Base-by-base conservation (phyloP, 2,888 invertebrate genomes). In the Melanchra persicariae region DNA sequence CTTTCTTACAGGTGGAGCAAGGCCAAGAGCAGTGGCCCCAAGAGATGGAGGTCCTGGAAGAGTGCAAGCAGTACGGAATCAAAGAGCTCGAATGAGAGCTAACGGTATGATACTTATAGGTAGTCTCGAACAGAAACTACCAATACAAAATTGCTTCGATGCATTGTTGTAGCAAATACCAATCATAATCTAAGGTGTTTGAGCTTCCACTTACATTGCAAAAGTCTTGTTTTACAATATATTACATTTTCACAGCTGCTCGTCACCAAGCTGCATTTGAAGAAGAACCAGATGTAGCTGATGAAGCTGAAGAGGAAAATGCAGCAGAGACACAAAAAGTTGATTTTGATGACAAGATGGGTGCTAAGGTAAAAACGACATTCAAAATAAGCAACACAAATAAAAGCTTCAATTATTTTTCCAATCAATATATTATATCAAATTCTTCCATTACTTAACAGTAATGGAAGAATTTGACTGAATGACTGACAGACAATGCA, bases 311-410 rank as follows among this genome's bases (percentile, higher is more conserved):
- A 59, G 94, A 96, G 37, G 94, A 93, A 30, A 90, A 82, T 67
- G 84, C 83, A 45, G 86, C 88, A 17, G 93, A 93, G 19, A 74
- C 85, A 30, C 88, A 89, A 57, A 93, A 91, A 85, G 77, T 93
- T 19, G 96, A 95, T 17, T 90, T 95, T 68, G 98, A 98, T 85
- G 97, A 97, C 55, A 99, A 99, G 94, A 97, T 98, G 91, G 99
- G 99, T 15, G 98, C 99, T 0, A 99, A 99, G 93, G 96, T 95
- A 86, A 55, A 9, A 34, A 34, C 12, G 1, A 26, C 52, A 52
- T 17, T 52, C 7, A 26, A 52, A 17, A 26, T 26, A 3, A 8
- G 8, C 0, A 19, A 9, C 2, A 17, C 19, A 9, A 30, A 30
- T 19, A 30, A 17, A 52, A 19, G 30, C 3, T 30, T 19, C 8